These are phyloP conservation scores for Synergus laeviventris DNA, from an alignment of 2,888 invertebrate genomes.

Conservation along the genomic window DNA sequence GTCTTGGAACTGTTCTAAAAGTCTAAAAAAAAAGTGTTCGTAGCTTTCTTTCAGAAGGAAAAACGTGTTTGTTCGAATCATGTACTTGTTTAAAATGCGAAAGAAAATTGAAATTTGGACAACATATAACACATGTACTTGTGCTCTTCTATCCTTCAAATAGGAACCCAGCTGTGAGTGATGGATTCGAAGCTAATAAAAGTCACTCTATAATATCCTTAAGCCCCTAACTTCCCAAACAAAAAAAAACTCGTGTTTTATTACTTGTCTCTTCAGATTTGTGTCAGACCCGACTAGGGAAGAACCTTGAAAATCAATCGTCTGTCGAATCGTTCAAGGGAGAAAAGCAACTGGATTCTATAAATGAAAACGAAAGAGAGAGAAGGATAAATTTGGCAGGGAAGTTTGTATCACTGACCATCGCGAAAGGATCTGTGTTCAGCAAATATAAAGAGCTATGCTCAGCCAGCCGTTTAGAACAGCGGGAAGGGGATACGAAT, in stretches of 20 bases:
- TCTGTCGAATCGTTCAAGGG: constrained; percentile 45
- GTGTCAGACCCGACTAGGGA: constrained; percentile 42
- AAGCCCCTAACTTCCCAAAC: neutral
- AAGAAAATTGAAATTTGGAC: too few species aligned
- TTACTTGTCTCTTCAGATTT: constrained; percentile 29
- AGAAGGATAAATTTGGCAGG: neutral
- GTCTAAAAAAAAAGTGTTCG: too few species aligned
- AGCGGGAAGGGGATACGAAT: constrained; percentile 49
- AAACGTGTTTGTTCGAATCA: too few species aligned
- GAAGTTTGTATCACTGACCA: constrained; percentile 39
- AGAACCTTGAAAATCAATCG: constrained; percentile 51
- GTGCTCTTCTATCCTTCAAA: neutral
- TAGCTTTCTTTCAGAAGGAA: too few species aligned
- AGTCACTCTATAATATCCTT: constrained; percentile 16
- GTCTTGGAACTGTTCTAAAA: too few species aligned
- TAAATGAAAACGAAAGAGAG: neutral
- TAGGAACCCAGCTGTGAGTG: neutral
- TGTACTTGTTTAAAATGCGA: too few species aligned
- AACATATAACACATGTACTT: too few species aligned
- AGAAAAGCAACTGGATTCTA: constrained; percentile 6
- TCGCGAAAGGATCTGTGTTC: constrained; percentile 17
- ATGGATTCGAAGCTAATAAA: constrained; percentile 15
- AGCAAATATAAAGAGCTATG: constrained; percentile 39
- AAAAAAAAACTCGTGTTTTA: constrained; percentile 21
- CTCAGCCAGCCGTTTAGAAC: constrained; percentile 40